Evolutionary conservation across 2,888 invertebrate species (phyloP), one percentile per base, ranked within the genome.

Genomic region (Aspidiotus destructor): DNA sequence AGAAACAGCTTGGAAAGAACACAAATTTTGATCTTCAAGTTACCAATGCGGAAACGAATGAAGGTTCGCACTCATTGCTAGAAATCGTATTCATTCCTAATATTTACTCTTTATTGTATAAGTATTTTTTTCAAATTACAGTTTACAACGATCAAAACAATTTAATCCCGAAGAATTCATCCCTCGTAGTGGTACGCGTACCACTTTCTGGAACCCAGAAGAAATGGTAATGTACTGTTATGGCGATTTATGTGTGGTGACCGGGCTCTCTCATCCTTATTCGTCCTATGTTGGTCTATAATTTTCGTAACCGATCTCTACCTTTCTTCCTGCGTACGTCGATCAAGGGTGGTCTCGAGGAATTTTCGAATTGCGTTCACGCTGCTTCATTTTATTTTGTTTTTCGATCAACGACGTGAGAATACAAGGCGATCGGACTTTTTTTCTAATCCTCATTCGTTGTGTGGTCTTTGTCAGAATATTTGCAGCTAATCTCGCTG

Each of bases 101-200:
- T 60, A 17, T 17, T n/a, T 70, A 52, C 53, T 41, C 58, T 42
- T 44, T n/a, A 28, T 5, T 28, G 28, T 28, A 41, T 54, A 62
- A 68, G 54, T 62, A 62, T 54, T 70, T 53, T 16, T 55, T 40
- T 60, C 55, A 58, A 13, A 60, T 69, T 70, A 60, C 80, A 96
- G 96, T 91, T 74, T 99, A 98, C 80, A 85, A 85, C 61, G 90
- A 94, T 79, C 94, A 96, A 75, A 86, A 85, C 75, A 85, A 88
- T 60, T 81, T 98, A 73, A 96, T 99, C 75, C 94, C 97, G 42
- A 95, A 98, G 81, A 99, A 99, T 78, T 93, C 98, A 69, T 97
- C 97, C 41, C 84, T 99, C 52, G 87, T 97, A 73, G 92, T 99
- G 73, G 91, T 94, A 58, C 83, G 99, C 76, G 87, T 98, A 67